These are phyloP conservation scores for Nymphalis io DNA, from an alignment of 1,140 invertebrate genomes.

Conservation along the genomic window DNA sequence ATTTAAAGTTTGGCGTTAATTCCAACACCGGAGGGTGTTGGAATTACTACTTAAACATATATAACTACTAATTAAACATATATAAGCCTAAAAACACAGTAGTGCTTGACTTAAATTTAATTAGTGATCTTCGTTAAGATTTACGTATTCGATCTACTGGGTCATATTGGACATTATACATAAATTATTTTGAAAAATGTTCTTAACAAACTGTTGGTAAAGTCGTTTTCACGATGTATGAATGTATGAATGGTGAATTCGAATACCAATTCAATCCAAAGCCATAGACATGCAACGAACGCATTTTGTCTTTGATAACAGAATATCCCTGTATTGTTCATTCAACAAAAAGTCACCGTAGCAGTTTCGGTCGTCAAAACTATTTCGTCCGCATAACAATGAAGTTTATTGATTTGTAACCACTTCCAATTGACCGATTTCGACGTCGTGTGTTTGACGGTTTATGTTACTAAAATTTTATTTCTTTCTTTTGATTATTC, in stretches of 20 bases:
- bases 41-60: too few species aligned
- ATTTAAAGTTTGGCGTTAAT: too few species aligned
- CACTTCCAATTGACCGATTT: conserved; percentile 4
- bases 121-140: too few species aligned
- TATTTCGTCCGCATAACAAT: conserved; percentile 34
- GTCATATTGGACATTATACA: too few species aligned
- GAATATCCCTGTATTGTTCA: conserved; percentile 11
- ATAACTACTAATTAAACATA: neutral
- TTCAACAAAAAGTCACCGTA: conserved; percentile 1
- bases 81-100: neutral
- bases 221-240: neutral
- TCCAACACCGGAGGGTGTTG: too few species aligned
- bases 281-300: neutral
- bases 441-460: neutral
- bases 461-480: neutral
- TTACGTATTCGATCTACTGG: too few species aligned
- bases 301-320: neutral
- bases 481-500: neutral
- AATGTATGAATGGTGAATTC: neutral
- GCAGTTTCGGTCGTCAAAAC: conserved; percentile 21
- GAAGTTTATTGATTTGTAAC: conserved; percentile 39
- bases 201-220: neutral
- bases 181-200: too few species aligned
- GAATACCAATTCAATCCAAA: conserved; percentile 1
- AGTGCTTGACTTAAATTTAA: too few species aligned